These are phyloP conservation scores for Lasioglossum lativentre DNA, from an alignment of 2,888 invertebrate species.

Conservation along the genomic window DNA sequence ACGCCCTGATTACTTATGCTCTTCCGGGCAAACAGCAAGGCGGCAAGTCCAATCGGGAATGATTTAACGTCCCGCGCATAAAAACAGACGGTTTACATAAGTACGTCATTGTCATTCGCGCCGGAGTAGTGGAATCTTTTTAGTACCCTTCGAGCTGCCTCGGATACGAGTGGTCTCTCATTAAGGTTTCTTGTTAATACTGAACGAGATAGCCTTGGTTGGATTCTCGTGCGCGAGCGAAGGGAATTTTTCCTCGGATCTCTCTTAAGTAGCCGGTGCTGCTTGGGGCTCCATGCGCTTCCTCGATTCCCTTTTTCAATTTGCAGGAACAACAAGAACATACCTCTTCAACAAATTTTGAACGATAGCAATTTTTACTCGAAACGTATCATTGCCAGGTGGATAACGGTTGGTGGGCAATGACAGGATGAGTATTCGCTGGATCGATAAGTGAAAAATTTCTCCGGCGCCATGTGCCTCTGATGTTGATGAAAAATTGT, in stretches of 20 bases:
- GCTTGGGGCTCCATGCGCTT: neutral
- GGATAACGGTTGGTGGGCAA: neutral
- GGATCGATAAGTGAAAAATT: constrained; percentile 3
- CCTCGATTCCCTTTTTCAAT: neutral
- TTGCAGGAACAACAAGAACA: neutral
- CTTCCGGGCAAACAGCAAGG: constrained; percentile 73
- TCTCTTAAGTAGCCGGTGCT: constrained; percentile 2
- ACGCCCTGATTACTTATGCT: constrained; percentile 72
- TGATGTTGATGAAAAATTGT: constrained; percentile 6
- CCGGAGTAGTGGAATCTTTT: constrained; percentile 64
- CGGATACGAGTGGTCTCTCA: constrained; percentile 65
- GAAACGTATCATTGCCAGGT: neutral
- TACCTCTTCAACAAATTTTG: neutral
- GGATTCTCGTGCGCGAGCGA: constrained; percentile 19
- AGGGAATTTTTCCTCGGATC: constrained; percentile 32
- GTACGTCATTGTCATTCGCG: constrained; percentile 75
- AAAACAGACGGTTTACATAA: constrained; percentile 78
- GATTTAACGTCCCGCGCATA: constrained; percentile 74
- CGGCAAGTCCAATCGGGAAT: constrained; percentile 70
- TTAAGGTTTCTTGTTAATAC: constrained; percentile 69
- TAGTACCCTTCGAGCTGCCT: constrained; percentile 54
- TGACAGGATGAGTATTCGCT: neutral
- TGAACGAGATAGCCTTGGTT: constrained; percentile 49
- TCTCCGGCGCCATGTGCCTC: neutral
- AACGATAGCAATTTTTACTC: neutral